phyloP scores from a whole-genome alignment of 2,888 invertebrate species.

The Thymelicus lineola region DNA sequence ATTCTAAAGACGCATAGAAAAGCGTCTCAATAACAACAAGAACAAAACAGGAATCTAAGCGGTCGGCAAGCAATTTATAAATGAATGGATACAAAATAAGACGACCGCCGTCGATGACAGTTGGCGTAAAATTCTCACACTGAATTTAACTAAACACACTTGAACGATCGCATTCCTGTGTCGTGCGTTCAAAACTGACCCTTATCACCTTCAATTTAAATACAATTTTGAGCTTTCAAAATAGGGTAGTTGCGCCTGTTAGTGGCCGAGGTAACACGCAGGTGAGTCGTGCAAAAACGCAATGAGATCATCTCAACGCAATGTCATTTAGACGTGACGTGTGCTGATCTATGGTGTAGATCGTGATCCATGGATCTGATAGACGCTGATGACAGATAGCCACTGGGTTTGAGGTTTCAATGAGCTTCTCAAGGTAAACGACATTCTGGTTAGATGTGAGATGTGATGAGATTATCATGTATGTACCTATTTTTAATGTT shows the following conservation, averaged over 20 bases:
- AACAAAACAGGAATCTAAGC: slow-evolving; percentile 32
- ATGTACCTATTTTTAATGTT: too few relatives aligned
- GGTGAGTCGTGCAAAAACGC: slow-evolving; percentile 78
- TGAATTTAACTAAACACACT: slow-evolving; percentile 40
- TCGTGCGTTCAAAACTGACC: slow-evolving; percentile 17
- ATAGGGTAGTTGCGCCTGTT: slow-evolving; percentile 39
- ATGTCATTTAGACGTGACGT: slow-evolving; percentile 68
- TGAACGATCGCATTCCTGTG: slow-evolving; percentile 10
- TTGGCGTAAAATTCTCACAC: slow-evolving; percentile 53
- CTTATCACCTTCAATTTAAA: slow-evolving; percentile 12
- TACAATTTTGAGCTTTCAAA: slow-evolving; percentile 15
- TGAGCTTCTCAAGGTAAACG: slow-evolving; percentile 40
- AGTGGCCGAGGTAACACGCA: slow-evolving; percentile 46
- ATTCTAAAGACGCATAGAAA: slow-evolving; percentile 36
- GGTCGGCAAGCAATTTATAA: slow-evolving; percentile 33
- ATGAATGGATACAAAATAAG: slow-evolving; percentile 35
- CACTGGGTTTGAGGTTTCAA: slow-evolving; percentile 39
- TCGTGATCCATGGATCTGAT: slow-evolving; percentile 50
- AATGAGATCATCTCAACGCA: slow-evolving; percentile 71
- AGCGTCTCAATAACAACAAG: slow-evolving; percentile 36
- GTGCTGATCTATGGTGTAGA: slow-evolving; percentile 48
- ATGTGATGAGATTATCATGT: slow-evolving; percentile 13
- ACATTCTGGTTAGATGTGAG: slow-evolving; percentile 28
- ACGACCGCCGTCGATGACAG: slow-evolving; percentile 41
- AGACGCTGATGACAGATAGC: slow-evolving; percentile 52